Conservation (phyloP, 2,888 invertebrate species). For the Melanotus villosus region DNA sequence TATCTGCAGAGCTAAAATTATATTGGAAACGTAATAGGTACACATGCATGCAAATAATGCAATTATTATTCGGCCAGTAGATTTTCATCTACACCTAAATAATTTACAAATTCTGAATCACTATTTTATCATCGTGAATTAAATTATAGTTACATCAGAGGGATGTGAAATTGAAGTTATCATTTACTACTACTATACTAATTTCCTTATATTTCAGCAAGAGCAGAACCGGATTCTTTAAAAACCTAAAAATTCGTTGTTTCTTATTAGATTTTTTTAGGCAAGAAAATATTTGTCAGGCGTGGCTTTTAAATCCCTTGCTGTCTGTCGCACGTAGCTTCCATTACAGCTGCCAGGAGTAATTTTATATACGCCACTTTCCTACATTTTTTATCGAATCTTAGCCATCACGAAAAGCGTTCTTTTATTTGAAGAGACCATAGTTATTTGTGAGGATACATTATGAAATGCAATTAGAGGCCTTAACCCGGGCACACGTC, state of each 20-base stretch:
- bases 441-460: neutral
- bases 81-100: too few relatives aligned
- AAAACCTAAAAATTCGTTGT: neutral
- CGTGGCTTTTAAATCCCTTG: neutral
- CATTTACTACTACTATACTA: too few relatives aligned
- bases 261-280: neutral
- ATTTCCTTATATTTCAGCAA: too few relatives aligned
- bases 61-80: too few relatives aligned
- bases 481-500: slow-evolving; percentile 2
- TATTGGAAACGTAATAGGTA: too few relatives aligned
- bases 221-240: neutral
- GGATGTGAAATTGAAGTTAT: too few relatives aligned
- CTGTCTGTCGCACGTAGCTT: slow-evolving; percentile 4
- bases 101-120: too few relatives aligned
- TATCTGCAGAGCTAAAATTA: too few relatives aligned
- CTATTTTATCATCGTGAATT: too few relatives aligned
- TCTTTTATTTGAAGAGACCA: neutral
- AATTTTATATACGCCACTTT: slow-evolving; percentile 11
- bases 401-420: neutral
- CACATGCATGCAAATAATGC: too few relatives aligned
- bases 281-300: slow-evolving; percentile 4
- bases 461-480: slow-evolving; percentile 20
- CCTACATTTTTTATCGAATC: slow-evolving; percentile 6
- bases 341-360: slow-evolving; percentile 11
- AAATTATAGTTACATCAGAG: too few relatives aligned